Conservation (phyloP, 2,888 invertebrate species). For the Phortica okadai region DNA sequence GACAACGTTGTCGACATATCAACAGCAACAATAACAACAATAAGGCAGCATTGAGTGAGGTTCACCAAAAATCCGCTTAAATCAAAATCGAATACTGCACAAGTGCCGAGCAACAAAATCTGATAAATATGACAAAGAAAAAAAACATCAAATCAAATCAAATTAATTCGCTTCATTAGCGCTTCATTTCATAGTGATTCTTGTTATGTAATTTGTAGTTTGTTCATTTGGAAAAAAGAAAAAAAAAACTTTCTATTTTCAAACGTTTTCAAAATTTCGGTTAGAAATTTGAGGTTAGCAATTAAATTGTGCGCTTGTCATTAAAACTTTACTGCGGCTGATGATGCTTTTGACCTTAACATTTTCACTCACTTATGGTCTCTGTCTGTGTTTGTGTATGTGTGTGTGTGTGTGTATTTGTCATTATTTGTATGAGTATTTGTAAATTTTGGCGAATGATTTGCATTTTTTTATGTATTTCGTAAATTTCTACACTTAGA, state of each 20-base stretch:
- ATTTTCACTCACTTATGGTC: slow-evolving; percentile 33
- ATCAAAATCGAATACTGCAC: slow-evolving; percentile 16
- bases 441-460: slow-evolving; percentile 50
- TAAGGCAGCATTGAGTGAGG: slow-evolving; percentile 44
- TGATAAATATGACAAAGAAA: not conserved
- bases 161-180: slow-evolving; percentile 53
- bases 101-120: not conserved
- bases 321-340: slow-evolving; percentile 6
- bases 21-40: slow-evolving; percentile 37
- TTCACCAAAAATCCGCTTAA: slow-evolving; percentile 1
- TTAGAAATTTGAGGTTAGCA: slow-evolving; percentile 17
- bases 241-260: slow-evolving; percentile 60
- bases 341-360: slow-evolving; percentile 55
- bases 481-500: slow-evolving; percentile 3
- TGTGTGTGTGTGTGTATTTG: slow-evolving; percentile 14
- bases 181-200: slow-evolving; percentile 57
- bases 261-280: not conserved
- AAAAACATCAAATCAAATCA: not conserved
- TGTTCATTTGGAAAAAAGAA: slow-evolving; percentile 32
- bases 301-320: slow-evolving; percentile 8
- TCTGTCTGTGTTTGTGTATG: slow-evolving; percentile 17
- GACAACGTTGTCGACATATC: not conserved
- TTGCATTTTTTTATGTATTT: slow-evolving; percentile 27
- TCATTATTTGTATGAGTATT: not conserved
- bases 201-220: slow-evolving; percentile 59